Base-by-base conservation (phyloP, 2,888 invertebrate genomes). In the Homarus gammarus region DNA sequence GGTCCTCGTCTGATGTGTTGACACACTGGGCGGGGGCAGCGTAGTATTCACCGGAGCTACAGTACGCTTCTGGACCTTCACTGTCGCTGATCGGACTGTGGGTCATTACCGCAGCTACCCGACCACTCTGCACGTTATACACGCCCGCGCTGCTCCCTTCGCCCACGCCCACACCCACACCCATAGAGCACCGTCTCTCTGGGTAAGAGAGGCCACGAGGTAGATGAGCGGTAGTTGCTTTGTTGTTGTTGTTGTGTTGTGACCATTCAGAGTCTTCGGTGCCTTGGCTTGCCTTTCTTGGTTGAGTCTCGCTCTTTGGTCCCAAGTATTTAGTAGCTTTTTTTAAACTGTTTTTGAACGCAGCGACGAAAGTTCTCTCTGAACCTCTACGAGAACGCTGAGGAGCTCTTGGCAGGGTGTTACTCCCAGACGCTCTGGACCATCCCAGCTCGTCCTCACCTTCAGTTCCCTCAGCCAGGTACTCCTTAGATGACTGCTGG, bases 291-390 rank as follows among this genome's bases (percentile, higher is more conserved):
- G 36, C 51, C 49, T 89, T 89, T 38, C 78, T 89, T n/a, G 10
- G 36, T 15, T 36, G 38, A 51, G n/a, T 64, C 27, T 88, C 88
- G 51, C 33, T 49, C 68, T 79, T 90, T 64, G 91, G 91, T 40
- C 87, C 91, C 79, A 91, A 79, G 51, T 89, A 90, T 56, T 91
- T 91, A 27, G 79, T 87, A 36, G 91, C 91, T 83, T 88, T 91
- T 36, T 81, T 68, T 22, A 91, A 84, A 61, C 91, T 88, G 77
- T 81, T 91, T 51, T 91, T 91, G 82, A 91, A 91, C 31, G 91
- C 90, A n/a, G 91, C 82, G 3, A 91, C 90, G 44, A 91, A 87
- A 15, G 84, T 91, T 6, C 78, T 81, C n/a, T 90, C 89, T 5
- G 84, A 81, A 38, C 83, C 40, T 56, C 72, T 79, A 36, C 33